phyloP scores from a whole-genome alignment of 2,113 vertebrate genomes.

The Siniperca knerii region DNA sequence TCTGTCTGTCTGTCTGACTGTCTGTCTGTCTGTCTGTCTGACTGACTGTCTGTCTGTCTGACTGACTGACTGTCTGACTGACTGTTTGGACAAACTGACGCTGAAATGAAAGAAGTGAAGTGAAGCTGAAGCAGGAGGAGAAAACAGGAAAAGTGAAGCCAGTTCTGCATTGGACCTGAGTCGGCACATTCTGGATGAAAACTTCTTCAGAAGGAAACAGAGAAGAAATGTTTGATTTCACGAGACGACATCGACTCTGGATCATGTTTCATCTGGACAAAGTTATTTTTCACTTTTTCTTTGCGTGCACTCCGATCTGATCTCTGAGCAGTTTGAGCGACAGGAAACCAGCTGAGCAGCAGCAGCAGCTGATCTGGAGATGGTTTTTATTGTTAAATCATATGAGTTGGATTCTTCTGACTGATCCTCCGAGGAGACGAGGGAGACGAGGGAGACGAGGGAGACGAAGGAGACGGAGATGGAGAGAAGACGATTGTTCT shows the following conservation, averaged over 20 bases:
- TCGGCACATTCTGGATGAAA: constrained; percentile 68
- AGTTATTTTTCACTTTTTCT: not conserved
- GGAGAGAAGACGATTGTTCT: not conserved
- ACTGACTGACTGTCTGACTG: too few relatives aligned
- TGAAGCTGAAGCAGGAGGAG: constrained; percentile 27
- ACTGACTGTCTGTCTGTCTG: too few relatives aligned
- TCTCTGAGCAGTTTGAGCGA: not conserved
- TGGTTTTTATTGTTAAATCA: not conserved
- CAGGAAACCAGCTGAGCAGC: not conserved
- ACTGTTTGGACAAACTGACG: not conserved
- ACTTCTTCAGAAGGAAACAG: not conserved
- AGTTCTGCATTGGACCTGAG: constrained; percentile 64
- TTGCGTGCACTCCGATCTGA: not conserved
- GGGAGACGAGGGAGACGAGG: not conserved
- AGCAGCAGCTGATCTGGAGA: not conserved
- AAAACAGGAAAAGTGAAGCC: not conserved
- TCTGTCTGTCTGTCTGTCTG: not conserved
- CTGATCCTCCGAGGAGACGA: not conserved
- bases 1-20: too few relatives aligned
- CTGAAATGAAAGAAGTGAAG: not conserved
- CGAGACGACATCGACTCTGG: not conserved
- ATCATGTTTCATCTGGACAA: not conserved
- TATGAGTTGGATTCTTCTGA: not conserved
- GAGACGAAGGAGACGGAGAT: constrained; percentile 10
- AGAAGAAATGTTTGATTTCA: not conserved